Conservation (phyloP, 2,113 vertebrate species). For the Mus musculus region GRCm39 chr4:48048501-48049000, state of each 20-base stretch:
- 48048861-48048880: neutral
- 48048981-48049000: conserved; percentile 87
- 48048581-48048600: conserved; percentile 41
- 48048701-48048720: conserved; percentile 31
- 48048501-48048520: conserved; percentile 53
- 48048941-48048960: conserved; percentile 91
- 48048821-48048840: conserved; percentile 51
- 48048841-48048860: conserved; percentile 39
- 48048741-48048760: neutral
- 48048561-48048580: neutral
- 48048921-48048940: conserved; percentile 34
- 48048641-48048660: conserved; percentile 45
- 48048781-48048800: neutral
- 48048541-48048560: conserved; percentile 4
- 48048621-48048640: neutral
- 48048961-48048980: conserved; percentile 92
- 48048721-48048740: neutral
- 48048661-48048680: neutral
- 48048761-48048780: neutral
- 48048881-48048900: neutral
- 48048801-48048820: conserved; percentile 4
- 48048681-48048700: conserved; percentile 5
- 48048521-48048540: conserved; percentile 65
- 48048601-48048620: conserved; percentile 47
- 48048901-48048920: conserved; percentile 28